Conservation (phyloP, 2,888 invertebrate genomes). For the Napeogenes inachia region DNA sequence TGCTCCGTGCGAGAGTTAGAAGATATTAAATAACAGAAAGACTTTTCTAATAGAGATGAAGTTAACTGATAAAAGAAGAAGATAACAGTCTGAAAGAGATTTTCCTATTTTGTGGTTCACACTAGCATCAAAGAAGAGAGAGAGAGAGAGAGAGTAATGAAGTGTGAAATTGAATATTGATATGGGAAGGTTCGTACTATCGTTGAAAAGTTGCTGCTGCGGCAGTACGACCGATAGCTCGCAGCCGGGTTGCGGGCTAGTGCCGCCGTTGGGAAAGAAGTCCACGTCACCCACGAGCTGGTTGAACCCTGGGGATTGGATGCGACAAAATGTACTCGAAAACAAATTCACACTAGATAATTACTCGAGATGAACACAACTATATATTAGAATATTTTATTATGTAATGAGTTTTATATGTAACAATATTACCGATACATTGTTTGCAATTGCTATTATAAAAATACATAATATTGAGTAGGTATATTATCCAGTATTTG, state of each 20-base stretch:
- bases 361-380: not conserved
- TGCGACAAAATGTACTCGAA: not conserved
- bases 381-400: not conserved
- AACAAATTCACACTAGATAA: not conserved
- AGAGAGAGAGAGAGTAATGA: too few relatives aligned
- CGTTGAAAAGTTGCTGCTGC: constrained; percentile 64
- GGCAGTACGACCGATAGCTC: constrained; percentile 72
- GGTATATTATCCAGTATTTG: too few relatives aligned
- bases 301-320: constrained; percentile 52
- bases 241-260: constrained; percentile 80
- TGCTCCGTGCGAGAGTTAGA: constrained; percentile 34
- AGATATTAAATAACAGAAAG: not conserved
- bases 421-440: too few relatives aligned
- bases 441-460: too few relatives aligned
- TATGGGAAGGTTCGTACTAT: constrained; percentile 44
- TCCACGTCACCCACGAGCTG: constrained; percentile 78
- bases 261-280: constrained; percentile 81
- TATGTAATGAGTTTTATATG: too few relatives aligned
- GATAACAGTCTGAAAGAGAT: not conserved
- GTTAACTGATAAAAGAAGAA: too few relatives aligned
- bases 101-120: too few relatives aligned
- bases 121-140: too few relatives aligned
- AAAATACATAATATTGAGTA: too few relatives aligned
- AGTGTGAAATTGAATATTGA: not conserved
- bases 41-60: not conserved